These are phyloP conservation scores for Scalopus aquaticus DNA, from an alignment of 2,113 vertebrate species.

Conservation along the genomic window DNA sequence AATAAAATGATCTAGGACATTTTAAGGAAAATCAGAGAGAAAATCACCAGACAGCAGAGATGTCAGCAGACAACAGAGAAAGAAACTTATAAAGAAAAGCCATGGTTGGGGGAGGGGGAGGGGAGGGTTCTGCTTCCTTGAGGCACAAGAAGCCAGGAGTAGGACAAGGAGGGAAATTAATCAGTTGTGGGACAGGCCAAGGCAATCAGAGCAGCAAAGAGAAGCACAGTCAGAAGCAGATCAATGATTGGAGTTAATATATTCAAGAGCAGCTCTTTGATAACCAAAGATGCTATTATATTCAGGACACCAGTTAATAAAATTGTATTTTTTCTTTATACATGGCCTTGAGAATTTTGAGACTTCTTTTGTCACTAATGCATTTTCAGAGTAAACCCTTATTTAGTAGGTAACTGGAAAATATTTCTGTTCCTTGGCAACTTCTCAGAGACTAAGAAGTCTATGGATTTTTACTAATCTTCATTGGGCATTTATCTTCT, in stretches of 20 bases:
- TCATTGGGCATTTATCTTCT: neutral
- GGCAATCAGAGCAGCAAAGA: neutral
- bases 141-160: neutral
- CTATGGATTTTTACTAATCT: neutral
- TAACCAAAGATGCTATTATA: neutral
- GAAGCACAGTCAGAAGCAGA: neutral
- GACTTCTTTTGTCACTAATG: neutral
- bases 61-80: neutral
- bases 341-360: neutral
- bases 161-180: neutral
- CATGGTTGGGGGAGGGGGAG: too few species aligned
- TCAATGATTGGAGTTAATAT: too few species aligned
- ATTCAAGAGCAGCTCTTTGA: neutral
- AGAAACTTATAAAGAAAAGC: neutral
- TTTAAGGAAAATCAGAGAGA: neutral
- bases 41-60: neutral
- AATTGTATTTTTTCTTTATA: neutral
- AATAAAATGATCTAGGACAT: neutral
- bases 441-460: neutral
- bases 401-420: neutral
- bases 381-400: constrained; percentile 2
- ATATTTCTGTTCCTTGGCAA: neutral
- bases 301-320: neutral
- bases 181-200: neutral
- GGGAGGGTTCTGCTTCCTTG: neutral